phyloP scores from a whole-genome alignment of 2,797 vertebrate genomes.

The Ibycter americanus region DNA sequence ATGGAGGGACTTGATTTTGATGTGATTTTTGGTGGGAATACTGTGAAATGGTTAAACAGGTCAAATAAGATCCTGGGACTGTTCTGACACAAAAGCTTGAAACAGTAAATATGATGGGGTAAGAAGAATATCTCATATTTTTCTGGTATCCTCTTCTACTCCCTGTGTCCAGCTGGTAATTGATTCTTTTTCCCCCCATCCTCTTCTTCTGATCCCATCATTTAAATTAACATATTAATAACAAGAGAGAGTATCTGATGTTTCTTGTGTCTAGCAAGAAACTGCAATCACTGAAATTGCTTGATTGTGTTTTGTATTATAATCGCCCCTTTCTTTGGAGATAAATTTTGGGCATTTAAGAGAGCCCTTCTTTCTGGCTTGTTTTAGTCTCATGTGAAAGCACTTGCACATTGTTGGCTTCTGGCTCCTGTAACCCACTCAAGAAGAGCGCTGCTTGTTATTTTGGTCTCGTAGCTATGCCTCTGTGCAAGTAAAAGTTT shows the following conservation, averaged over 20 bases:
- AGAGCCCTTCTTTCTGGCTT: neutral
- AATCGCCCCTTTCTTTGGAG: accelerated
- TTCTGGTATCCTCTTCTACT: neutral
- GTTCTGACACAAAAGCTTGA: neutral
- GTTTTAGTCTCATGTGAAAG: neutral
- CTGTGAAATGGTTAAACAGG: neutral
- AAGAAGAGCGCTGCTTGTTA: neutral
- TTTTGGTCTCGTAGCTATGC: neutral
- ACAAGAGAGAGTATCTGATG: neutral
- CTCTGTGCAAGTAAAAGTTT: neutral
- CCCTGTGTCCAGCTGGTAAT: neutral
- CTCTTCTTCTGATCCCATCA: neutral
- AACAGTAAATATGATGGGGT: neutral
- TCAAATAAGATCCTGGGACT: neutral
- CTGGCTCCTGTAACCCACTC: neutral
- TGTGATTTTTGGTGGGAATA: neutral
- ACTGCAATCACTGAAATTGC: neutral
- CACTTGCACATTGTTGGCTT: neutral
- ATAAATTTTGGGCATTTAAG: neutral
- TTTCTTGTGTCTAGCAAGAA: neutral
- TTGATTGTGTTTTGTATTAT: neutral
- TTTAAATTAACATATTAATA: neutral
- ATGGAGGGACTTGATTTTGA: neutral
- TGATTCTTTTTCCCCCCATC: neutral
- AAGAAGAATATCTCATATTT: neutral